phyloP scores from a whole-genome alignment of 2,888 invertebrate genomes.

The Scaeva pyrastri region DNA sequence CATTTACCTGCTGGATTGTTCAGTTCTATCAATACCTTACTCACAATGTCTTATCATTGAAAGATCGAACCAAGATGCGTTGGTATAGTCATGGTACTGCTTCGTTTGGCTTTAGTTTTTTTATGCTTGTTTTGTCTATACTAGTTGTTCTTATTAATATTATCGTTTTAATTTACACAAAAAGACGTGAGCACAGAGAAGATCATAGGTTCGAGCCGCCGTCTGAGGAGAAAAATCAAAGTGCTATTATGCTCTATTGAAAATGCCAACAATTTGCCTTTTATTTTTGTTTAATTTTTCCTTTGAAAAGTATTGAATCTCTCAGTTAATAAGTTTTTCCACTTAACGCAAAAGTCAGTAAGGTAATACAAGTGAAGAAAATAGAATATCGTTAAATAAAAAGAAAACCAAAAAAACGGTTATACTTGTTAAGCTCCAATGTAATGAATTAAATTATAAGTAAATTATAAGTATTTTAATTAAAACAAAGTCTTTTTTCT shows the following conservation, averaged over 20 bases:
- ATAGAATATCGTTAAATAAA: conserved; percentile 46
- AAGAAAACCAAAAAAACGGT: conserved; percentile 27
- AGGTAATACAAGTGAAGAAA: conserved; percentile 50
- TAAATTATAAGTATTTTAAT: conserved; percentile 16
- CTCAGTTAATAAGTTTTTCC: conserved; percentile 52
- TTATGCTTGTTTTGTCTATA: conserved; percentile 84
- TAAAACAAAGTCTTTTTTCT: conserved; percentile 3
- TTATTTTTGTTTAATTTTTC: conserved; percentile 24
- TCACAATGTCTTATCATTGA: conserved; percentile 91
- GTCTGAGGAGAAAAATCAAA: conserved; percentile 82
- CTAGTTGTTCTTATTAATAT: conserved; percentile 82
- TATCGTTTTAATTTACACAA: conserved; percentile 80
- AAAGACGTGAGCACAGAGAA: conserved; percentile 79
- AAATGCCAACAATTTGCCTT: conserved; percentile 62
- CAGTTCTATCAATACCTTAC: conserved; percentile 93
- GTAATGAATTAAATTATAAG: conserved; percentile 53
- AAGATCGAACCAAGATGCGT: conserved; percentile 89
- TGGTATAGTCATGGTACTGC: conserved; percentile 94
- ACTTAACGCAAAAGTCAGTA: conserved; percentile 60
- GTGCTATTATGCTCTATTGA: conserved; percentile 84
- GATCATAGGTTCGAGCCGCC: conserved; percentile 80
- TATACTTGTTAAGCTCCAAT: conserved; percentile 44
- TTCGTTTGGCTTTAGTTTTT: conserved; percentile 94
- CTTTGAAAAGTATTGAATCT: conserved; percentile 42
- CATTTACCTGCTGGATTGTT: conserved; percentile 92